Evolutionary conservation across 2,888 invertebrate species (phyloP), one percentile per base, ranked within the genome.

Genomic region (Lasius fuliginosus): DNA sequence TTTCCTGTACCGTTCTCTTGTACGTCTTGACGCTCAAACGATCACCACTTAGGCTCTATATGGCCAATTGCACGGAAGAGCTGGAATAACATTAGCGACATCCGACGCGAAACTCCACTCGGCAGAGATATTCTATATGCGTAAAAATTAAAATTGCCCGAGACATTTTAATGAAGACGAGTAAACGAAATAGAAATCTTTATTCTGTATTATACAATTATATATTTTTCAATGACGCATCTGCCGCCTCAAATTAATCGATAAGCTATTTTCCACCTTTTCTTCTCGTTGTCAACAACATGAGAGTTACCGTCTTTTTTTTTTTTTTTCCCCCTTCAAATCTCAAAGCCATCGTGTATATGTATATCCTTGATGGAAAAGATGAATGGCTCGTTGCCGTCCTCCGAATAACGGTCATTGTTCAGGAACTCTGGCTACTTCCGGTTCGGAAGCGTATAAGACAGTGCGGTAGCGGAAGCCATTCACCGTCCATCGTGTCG

Each of bases 361-460:
- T 53, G 8, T 1, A 8, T 53, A 53, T n/a, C 3, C 8, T 53
- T 53, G 2, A n/a, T 53, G n/a, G 2, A n/a, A 18, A 49, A 6
- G n/a, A 53, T 49, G 8, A n/a, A 53, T 53, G 8, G 49, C 49
- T 53, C n/a, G 49, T 42, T 15, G n/a, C 42, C 46, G 56, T 73
- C 56, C 15, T 49, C 49, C 18, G 68, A 42, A 15, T 73, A 62
- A 79, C 30, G 67, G 46, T 60, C 71, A 49, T 53, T 75, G 71
- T 85, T 85, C 74, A 53, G 74, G 74, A 53, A 40, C 53, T 76
- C 58, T 8, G 84, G 42, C 81, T 82, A 86, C 84, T 88, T 90
- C 90, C 89, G 89, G 77, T 84, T n/a, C 87, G 89, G 90, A 89
- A 87, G 87, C 85, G 83, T 76, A 42, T 87, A 90, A 90, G 76